Evolutionary conservation across 2,888 invertebrate species (phyloP).

Genomic region (Drosophila niveifrons): DNA sequence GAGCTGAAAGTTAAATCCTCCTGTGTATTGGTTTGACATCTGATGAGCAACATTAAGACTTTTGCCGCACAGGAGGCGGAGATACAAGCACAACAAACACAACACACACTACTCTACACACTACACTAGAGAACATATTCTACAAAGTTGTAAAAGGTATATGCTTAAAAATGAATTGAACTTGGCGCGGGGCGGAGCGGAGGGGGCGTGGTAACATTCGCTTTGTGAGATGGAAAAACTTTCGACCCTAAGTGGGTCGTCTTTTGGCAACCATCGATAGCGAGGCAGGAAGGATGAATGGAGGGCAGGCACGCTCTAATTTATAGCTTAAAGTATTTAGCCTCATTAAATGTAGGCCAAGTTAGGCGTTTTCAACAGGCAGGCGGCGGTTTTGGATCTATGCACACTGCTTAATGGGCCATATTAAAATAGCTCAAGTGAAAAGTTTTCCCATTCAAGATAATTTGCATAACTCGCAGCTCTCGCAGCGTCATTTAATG

Average conservation of each 20-base stretch:
- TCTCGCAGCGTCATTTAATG: not conserved
- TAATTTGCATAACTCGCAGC: conserved; percentile 66
- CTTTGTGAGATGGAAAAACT: conserved; percentile 28
- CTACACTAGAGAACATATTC: conserved; percentile 3
- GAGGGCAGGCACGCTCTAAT: conserved; percentile 49
- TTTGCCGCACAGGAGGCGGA: conserved; percentile 16
- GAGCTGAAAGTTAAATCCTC: conserved; percentile 72
- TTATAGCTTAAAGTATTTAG: conserved; percentile 73
- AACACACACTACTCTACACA: not conserved
- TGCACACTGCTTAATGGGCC: conserved; percentile 76
- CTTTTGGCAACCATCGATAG: conserved; percentile 25
- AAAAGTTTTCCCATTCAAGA: conserved; percentile 64
- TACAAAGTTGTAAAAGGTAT: conserved; percentile 61
- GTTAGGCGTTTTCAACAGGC: conserved; percentile 16
- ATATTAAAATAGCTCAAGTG: conserved; percentile 71
- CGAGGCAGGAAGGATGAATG: not conserved
- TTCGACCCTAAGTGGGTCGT: conserved; percentile 54
- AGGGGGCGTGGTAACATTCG: conserved; percentile 25
- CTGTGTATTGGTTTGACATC: conserved; percentile 79
- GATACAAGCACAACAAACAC: conserved; percentile 7
- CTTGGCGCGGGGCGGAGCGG: conserved; percentile 51
- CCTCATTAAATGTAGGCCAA: conserved; percentile 68
- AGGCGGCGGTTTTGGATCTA: conserved; percentile 53
- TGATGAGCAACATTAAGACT: conserved; percentile 73
- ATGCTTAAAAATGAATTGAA: conserved; percentile 76